Percentiles rank a stretch among this genome's conserved stretches.
Conservation (phyloP, 2,797 vertebrate genomes). For the Manis pentadactyla region DNA sequence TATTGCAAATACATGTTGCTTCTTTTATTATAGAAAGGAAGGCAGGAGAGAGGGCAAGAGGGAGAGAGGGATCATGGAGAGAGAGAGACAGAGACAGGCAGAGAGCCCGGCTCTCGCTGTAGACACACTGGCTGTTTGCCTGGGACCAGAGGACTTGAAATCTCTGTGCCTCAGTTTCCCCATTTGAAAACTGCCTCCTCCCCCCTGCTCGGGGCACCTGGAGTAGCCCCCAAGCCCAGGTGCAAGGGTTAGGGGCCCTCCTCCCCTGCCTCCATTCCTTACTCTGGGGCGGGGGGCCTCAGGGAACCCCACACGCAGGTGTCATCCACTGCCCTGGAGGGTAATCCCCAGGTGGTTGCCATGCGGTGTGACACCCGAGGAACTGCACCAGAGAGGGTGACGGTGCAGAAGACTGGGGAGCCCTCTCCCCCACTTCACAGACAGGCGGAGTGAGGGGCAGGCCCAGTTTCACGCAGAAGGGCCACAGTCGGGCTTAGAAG, state of each 20-base stretch:
- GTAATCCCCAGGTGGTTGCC: background rate
- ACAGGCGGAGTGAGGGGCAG: background rate
- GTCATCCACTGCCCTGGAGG: background rate
- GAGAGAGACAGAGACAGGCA: background rate
- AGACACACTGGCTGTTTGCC: no score
- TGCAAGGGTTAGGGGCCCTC: background rate
- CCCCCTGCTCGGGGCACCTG: background rate
- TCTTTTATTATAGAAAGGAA: background rate
- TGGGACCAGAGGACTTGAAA: accelerated
- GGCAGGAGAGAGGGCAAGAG: background rate
- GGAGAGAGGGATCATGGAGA: background rate
- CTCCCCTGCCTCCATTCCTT: background rate
- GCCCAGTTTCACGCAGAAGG: background rate
- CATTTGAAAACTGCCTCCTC: background rate
- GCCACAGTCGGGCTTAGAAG: background rate
- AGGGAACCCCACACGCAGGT: background rate
- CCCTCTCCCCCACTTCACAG: background rate
- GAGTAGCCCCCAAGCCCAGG: background rate
- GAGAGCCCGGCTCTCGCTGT: no score
- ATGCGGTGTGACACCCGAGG: no score
- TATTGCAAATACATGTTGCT: background rate
- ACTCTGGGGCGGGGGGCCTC: background rate
- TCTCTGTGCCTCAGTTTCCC: background rate
- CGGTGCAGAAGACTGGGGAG: background rate
- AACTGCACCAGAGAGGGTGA: background rate